A percentile compares a stretch with the other conserved stretches of the same genome.
phyloP scores from a whole-genome alignment of 2,888 invertebrate species.

The Unio pictorum region DNA sequence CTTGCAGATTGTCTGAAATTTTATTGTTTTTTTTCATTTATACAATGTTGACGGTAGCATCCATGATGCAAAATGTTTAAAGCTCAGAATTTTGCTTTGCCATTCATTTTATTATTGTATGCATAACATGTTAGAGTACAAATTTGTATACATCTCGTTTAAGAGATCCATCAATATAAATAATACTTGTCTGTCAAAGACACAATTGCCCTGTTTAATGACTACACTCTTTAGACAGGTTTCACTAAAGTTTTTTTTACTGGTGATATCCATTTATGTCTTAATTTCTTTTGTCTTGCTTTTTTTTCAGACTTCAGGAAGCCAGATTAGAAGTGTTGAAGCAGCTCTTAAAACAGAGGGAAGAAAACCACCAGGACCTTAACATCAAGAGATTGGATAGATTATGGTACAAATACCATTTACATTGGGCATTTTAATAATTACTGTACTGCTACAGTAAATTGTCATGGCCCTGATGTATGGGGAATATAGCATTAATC shows the following conservation, averaged over 20 bases:
- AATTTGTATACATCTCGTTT: no score
- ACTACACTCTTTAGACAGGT: no score
- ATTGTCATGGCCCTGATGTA: no score
- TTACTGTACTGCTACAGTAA: background rate
- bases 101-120: background rate
- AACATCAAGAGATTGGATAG: slow-evolving; percentile 69
- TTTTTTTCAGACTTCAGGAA: slow-evolving; percentile 64
- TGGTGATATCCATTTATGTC: no score
- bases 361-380: slow-evolving; percentile 71
- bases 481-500: no score
- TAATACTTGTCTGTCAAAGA: no score
- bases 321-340: slow-evolving; percentile 77
- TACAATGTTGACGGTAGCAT: no score
- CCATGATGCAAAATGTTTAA: background rate
- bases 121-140: background rate
- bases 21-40: no score
- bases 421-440: background rate
- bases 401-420: slow-evolving; percentile 59
- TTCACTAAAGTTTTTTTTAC: no score
- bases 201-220: no score
- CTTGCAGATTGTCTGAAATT: no score
- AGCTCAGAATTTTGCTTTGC: background rate
- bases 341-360: slow-evolving; percentile 76
- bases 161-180: no score
- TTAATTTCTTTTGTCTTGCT: background rate